These are phyloP conservation scores for Geotria australis DNA, from an alignment of 2,797 vertebrate species.

Conservation along the genomic window DNA sequence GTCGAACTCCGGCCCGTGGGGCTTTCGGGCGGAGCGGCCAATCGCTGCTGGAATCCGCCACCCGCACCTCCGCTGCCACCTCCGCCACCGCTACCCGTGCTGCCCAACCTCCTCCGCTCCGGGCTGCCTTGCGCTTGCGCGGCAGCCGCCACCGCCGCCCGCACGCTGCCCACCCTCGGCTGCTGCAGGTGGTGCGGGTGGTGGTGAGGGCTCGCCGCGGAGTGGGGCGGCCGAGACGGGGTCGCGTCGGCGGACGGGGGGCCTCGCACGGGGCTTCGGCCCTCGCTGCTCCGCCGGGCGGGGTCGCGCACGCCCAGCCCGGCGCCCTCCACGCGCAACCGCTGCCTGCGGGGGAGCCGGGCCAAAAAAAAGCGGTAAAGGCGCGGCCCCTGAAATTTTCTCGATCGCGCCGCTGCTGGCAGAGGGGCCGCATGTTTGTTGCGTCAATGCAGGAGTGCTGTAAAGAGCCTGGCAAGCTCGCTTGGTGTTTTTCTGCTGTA, in stretches of 20 bases:
- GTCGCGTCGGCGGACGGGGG: background rate
- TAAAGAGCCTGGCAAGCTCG: too few relatives aligned
- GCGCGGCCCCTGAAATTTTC: too few relatives aligned
- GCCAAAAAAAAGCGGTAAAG: too few relatives aligned
- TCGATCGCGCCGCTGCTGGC: too few relatives aligned
- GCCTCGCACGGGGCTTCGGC: background rate
- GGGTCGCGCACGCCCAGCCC: background rate
- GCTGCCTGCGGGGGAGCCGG: background rate
- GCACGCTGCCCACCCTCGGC: background rate
- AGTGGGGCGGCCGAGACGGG: too few relatives aligned
- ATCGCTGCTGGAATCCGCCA: background rate
- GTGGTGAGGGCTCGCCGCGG: too few relatives aligned
- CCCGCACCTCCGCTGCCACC: conserved; percentile 54
- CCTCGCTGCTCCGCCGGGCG: background rate
- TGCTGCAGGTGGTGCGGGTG: too few relatives aligned
- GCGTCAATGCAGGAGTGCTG: too few relatives aligned
- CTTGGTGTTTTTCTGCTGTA: too few relatives aligned
- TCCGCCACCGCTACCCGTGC: conserved; percentile 19
- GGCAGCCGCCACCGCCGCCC: background rate
- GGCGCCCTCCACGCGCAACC: background rate
- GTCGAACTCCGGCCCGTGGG: conserved; percentile 83
- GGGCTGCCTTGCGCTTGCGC: conserved; percentile 34
- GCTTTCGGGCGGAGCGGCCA: conserved; percentile 32
- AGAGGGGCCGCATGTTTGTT: too few relatives aligned
- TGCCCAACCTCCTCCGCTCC: conserved; percentile 22